phyloP scores from a whole-genome alignment of 2,113 vertebrate species.

The Cromileptes altivelis region DNA sequence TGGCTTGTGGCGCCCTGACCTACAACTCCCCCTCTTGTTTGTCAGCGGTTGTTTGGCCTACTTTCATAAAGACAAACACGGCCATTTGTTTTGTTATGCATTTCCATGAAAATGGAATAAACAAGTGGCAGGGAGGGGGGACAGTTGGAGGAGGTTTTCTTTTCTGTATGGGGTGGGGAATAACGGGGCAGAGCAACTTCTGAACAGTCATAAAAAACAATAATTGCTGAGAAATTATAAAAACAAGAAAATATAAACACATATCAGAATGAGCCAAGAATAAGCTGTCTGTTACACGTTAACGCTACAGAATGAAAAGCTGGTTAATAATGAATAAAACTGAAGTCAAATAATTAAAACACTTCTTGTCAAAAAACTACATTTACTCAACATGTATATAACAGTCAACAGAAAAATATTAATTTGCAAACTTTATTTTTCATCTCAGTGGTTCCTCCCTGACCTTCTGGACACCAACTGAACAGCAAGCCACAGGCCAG shows the following conservation, averaged over 20 bases:
- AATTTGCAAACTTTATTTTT: background rate
- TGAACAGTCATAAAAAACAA: conserved; percentile 1
- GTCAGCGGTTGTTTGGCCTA: conserved; percentile 85
- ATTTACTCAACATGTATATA: background rate
- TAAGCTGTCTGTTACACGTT: background rate
- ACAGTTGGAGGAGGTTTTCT: conserved; percentile 41
- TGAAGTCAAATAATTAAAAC: background rate
- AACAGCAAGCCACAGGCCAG: conserved; percentile 21
- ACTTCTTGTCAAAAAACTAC: background rate
- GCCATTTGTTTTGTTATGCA: conserved; percentile 80
- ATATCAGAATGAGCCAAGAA: background rate
- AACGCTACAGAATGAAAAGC: background rate
- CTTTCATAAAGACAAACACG: conserved; percentile 84
- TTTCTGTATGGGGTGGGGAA: background rate
- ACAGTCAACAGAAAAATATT: background rate
- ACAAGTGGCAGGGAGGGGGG: conserved; percentile 59
- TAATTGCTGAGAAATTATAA: background rate
- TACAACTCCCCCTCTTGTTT: conserved; percentile 82
- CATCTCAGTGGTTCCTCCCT: background rate
- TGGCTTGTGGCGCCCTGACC: conserved; percentile 81
- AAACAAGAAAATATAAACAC: background rate
- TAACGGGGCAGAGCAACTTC: conserved; percentile 14
- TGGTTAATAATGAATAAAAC: background rate
- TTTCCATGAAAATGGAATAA: conserved; percentile 84
- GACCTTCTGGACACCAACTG: conserved; percentile 71